Percentiles rank a stretch among this genome's conserved stretches.
phyloP scores from a whole-genome alignment of 1,140 invertebrate genomes.

The Yoshiicerus persimilis region DNA sequence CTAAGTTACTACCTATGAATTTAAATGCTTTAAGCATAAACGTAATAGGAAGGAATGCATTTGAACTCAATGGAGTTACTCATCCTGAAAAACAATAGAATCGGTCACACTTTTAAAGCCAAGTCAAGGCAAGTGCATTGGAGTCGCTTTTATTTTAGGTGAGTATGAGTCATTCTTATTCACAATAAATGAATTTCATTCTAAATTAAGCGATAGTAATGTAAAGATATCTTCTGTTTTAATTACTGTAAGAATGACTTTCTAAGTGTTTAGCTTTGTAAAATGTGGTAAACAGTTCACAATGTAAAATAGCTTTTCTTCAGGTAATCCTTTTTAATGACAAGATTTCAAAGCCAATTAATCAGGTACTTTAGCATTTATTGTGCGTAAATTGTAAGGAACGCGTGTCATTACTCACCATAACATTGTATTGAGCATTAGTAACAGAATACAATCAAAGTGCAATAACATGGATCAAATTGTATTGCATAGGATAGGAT shows the following conservation, averaged over 20 bases:
- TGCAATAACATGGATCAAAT: too few species aligned
- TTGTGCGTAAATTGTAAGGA: background rate
- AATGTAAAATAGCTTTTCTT: too few species aligned
- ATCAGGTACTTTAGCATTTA: background rate
- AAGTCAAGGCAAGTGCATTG: background rate
- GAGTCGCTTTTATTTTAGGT: background rate
- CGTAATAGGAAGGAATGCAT: too few species aligned
- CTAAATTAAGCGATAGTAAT: background rate
- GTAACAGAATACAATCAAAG: too few species aligned
- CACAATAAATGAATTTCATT: background rate
- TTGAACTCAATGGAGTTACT: too few species aligned
- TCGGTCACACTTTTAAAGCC: background rate
- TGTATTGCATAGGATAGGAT: too few species aligned
- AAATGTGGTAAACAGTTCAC: background rate
- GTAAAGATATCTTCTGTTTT: background rate
- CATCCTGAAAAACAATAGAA: too few species aligned
- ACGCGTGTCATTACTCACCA: too few species aligned
- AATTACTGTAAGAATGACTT: background rate
- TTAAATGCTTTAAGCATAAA: too few species aligned
- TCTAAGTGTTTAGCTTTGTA: background rate
- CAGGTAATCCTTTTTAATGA: background rate
- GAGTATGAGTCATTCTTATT: background rate
- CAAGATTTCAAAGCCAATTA: background rate
- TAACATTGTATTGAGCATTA: too few species aligned
- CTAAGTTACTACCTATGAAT: too few species aligned